phyloP scores from a whole-genome alignment of 2,797 vertebrate species.

The Anguilla marmorata region DNA sequence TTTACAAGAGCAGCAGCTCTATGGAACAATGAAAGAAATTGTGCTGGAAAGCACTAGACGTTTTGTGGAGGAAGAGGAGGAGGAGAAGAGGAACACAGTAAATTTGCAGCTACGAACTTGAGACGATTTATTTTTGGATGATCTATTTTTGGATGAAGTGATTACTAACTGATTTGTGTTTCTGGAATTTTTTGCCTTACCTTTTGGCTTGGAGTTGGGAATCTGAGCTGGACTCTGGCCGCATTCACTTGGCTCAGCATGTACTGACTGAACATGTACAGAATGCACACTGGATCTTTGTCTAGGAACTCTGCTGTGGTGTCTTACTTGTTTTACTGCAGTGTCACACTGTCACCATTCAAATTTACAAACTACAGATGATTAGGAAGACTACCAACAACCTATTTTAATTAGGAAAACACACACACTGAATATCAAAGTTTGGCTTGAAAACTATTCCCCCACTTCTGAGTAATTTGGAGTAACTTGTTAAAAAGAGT shows the following conservation, averaged over 20 bases:
- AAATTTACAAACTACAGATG: not conserved
- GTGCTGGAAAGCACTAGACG: not conserved
- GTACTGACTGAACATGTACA: not conserved
- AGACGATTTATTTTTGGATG: not conserved
- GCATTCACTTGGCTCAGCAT: no score
- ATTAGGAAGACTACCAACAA: not conserved
- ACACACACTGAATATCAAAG: not conserved
- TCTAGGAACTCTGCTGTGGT: not conserved
- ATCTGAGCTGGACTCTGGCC: not conserved
- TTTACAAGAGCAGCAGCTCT: not conserved
- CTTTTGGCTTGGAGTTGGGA: not conserved
- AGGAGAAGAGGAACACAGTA: not conserved
- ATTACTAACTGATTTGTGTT: not conserved
- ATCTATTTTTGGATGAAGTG: not conserved
- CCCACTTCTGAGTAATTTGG: not conserved
- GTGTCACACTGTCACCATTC: not conserved
- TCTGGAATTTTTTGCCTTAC: not conserved
- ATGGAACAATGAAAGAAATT: not conserved
- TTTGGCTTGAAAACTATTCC: not conserved
- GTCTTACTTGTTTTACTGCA: not conserved
- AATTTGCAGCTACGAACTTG: not conserved
- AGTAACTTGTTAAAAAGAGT: not conserved
- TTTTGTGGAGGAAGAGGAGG: not conserved
- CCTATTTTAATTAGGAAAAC: not conserved
- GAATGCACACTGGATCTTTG: not conserved